Evolutionary conservation across 2,797 vertebrate species (phyloP).

Genomic region (Poliocrania exsul): DNA sequence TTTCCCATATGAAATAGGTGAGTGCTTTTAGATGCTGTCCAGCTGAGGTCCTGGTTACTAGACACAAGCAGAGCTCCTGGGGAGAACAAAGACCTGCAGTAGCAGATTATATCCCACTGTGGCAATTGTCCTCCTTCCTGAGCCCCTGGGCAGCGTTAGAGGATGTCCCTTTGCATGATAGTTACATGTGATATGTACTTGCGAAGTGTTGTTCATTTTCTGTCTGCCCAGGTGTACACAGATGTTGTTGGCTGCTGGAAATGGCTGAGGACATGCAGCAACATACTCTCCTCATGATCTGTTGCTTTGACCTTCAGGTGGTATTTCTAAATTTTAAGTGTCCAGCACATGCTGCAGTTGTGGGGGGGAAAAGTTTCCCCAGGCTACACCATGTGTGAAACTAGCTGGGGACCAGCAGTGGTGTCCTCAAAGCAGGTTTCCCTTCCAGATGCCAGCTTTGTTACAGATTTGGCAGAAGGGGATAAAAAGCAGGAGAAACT

Average conservation of each 20-base stretch:
- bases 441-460: background rate
- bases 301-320: background rate
- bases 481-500: background rate
- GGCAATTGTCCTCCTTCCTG: background rate
- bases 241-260: background rate
- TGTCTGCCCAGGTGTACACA: background rate
- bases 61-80: background rate
- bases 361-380: background rate
- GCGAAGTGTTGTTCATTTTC: background rate
- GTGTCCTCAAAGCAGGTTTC: background rate
- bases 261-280: background rate
- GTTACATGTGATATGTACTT: background rate
- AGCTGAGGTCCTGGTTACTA: background rate
- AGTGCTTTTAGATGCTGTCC: background rate
- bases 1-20: background rate
- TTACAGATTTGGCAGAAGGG: background rate
- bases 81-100: background rate
- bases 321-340: background rate
- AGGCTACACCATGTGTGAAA: accelerated
- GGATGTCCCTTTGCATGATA: background rate
- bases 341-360: background rate
- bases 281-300: background rate
- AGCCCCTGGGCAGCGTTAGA: background rate
- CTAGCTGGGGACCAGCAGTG: background rate
- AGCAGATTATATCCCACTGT: background rate